Conservation (phyloP, 2,113 vertebrate species). For the Circaetus cinerascens region DNA sequence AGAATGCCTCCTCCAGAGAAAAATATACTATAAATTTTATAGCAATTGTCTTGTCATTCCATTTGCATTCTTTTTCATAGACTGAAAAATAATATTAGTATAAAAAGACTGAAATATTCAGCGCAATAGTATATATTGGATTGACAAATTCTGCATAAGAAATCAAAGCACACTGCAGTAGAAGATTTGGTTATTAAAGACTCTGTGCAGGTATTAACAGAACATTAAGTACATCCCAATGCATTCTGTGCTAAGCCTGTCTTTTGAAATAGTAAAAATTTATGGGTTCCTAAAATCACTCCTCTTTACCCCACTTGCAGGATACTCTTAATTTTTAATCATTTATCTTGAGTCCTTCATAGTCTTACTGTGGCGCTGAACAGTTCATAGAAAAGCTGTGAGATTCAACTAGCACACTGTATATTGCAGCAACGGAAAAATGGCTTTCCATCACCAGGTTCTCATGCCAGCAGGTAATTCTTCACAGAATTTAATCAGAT, state of each 20-base stretch:
- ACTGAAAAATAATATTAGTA: neutral
- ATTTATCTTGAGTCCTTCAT: neutral
- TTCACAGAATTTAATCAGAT: neutral
- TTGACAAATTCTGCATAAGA: neutral
- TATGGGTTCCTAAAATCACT: neutral
- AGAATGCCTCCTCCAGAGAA: neutral
- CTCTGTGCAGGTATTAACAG: neutral
- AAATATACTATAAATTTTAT: neutral
- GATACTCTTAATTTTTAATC: neutral
- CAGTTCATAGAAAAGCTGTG: neutral
- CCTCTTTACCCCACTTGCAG: neutral
- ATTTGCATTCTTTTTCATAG: neutral
- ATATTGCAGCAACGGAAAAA: neutral
- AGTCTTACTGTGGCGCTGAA: neutral
- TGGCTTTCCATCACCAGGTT: neutral
- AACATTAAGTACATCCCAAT: neutral
- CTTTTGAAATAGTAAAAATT: neutral
- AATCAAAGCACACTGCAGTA: neutral
- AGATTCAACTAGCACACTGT: neutral
- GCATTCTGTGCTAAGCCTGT: neutral
- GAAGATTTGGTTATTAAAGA: neutral
- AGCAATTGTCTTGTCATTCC: neutral
- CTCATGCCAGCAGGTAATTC: neutral
- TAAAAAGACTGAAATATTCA: neutral
- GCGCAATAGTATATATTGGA: neutral